Evolutionary conservation across 2,888 invertebrate genomes (phyloP), one percentile per base, ranked within the genome.

Genomic region (Chouioia cunea): DNA sequence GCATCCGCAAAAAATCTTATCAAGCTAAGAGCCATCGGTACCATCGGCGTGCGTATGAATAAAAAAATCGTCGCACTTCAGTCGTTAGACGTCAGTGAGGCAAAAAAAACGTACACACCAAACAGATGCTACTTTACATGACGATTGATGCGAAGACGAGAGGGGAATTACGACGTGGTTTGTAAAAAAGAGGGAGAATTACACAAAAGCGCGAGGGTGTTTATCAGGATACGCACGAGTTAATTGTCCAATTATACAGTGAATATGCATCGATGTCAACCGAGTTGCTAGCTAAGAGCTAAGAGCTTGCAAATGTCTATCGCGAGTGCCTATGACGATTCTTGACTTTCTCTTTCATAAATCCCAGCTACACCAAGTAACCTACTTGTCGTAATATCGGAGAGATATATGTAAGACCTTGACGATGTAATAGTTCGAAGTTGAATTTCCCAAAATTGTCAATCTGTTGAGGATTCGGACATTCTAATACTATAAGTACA

Each of bases 221-320:
- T 77, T 76, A 78, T 75, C 76, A 66, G 69, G 46, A 73, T 60
- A 60, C 66, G 71, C 56, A 56, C 64, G 67, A 59, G 71, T 72
- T 75, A 77, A 80, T 77, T 76, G 76, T 65, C 69, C 77, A 79
- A 12, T 36, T 6, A 10, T 12, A 10, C 12, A 6, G 1, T 18
- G 18, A 48, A 48, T 6, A 4, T 22, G 15, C 20, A 4, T 10
- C 3, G 3, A 53, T 20, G 53, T n/a, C n/a, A n/a, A n/a, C 22
- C 16, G 18, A 18, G 18, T 2, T 52, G 20, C 22, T 22, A 22
- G 20, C 20, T 50, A n/a, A n/a, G 12, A 36, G 36, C 6, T 36
- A 1, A 1, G 6, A 36, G 36, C 4, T 8, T 36, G 36, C 36
- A 12, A 36, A 27, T 27, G 6, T 27, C n/a, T n/a, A n/a, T n/a